Evolutionary conservation across 2,113 vertebrate genomes (phyloP), one percentile per base, ranked within the genome.

Genomic region (Acanthochromis polyacanthus): DNA sequence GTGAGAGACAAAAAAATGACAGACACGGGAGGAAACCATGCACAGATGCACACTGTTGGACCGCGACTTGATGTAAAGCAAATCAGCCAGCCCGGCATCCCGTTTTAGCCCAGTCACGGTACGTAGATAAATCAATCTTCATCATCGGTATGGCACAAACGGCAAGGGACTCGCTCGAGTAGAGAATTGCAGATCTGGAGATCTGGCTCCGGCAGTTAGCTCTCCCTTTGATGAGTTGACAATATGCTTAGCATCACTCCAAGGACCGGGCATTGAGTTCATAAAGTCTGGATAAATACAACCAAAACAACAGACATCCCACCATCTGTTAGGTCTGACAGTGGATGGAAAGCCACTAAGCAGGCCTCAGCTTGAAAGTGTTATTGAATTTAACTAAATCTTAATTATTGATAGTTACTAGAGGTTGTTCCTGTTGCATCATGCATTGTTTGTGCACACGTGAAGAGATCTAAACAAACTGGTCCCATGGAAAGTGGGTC

Each of bases 141-240:
- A 84, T 87, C 62, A 84, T 87, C 62, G 69, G 72, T n/a, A 38
- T 22, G 72, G 71, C 60, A 80, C 61, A 50, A 60, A 63, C 10
- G 15, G 58, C 50, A 43, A 50, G 61, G 62, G 66, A 62, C 70
- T 45, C 22, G 23, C 32, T n/a, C 23, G 60, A 71, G 61, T 45
- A 36, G 61, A 66, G 60, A 60, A 45, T 68, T 17, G 1, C 67
- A 67, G 62, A 81, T 69, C 75, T 75, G 62, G 69, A 88, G 75
- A 86, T 68, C 3, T 17, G 28, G 40, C 56, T 68, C 56, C 48
- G 32, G 80, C 12, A 9, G 36, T 63, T 79, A 72, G 25, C 20
- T 66, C 52, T 58, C 4, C 56, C 73, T 87, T 78, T 81, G 80
- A 88, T 88, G 88, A 88, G 51, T 81, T 86, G 88, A 90, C 88